A percentile compares a stretch with the other conserved stretches of the same genome.
Evolutionary conservation across 2,113 vertebrate species (phyloP).

Genomic region (Aptenodytes forsteri): DNA sequence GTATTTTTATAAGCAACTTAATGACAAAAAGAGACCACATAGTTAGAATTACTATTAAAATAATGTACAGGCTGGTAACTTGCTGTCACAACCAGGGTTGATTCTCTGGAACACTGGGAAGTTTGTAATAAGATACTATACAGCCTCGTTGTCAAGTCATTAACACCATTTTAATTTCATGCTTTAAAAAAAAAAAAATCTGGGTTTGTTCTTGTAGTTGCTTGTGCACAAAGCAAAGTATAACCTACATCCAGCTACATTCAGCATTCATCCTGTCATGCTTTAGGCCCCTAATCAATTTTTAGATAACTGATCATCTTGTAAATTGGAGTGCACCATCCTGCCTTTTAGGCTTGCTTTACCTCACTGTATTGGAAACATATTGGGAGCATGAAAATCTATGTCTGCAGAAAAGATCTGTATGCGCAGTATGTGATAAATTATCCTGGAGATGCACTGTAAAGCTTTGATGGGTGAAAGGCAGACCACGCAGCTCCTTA

Average conservation of each 20-base stretch:
- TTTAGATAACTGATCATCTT: neutral
- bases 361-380: constrained; percentile 5
- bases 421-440: constrained; percentile 18
- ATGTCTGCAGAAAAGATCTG: constrained; percentile 3
- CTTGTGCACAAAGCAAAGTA: neutral
- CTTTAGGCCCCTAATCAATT: neutral
- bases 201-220: neutral
- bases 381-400: constrained; percentile 24
- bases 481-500: constrained; percentile 18
- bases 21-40: neutral
- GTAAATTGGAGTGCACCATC: neutral
- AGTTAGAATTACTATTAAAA: neutral
- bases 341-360: neutral
- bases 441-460: constrained; percentile 10
- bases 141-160: neutral
- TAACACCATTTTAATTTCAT: neutral
- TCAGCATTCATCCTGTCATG: neutral
- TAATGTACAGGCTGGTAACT: neutral
- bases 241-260: neutral
- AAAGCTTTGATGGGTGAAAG: constrained; percentile 38
- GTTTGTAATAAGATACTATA: neutral
- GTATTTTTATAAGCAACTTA: neutral
- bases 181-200: neutral
- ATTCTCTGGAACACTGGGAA: neutral
- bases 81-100: neutral